Percentiles rank a stretch among this genome's conserved stretches.
phyloP scores from a whole-genome alignment of 2,797 vertebrate genomes.

The Antennarius maculatus region DNA sequence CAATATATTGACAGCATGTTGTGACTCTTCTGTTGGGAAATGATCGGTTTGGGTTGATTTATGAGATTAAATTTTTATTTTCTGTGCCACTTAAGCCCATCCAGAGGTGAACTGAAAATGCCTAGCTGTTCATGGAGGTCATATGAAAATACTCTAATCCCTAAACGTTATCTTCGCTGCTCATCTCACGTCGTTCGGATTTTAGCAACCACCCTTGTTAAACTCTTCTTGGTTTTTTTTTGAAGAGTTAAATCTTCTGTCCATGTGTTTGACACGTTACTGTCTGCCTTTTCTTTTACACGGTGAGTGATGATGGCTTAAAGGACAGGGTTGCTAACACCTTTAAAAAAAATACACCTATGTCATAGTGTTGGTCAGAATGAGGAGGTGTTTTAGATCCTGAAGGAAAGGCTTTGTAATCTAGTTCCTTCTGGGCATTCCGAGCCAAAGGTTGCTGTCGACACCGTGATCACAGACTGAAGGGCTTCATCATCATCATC shows the following conservation, averaged over 20 bases:
- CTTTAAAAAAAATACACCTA: slow-evolving; percentile 3
- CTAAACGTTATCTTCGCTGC: slow-evolving; percentile 25
- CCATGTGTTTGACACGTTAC: slow-evolving; percentile 10
- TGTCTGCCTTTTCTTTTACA: slow-evolving; percentile 3
- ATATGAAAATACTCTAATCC: slow-evolving; percentile 20
- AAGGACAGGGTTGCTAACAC: slow-evolving; percentile 13
- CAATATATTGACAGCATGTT: slow-evolving; percentile 60
- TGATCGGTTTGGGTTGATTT: slow-evolving; percentile 50
- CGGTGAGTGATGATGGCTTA: slow-evolving; percentile 19
- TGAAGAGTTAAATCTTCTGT: slow-evolving; percentile 22
- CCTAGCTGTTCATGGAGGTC: slow-evolving; percentile 12
- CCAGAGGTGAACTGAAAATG: slow-evolving; percentile 22
- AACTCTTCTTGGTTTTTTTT: slow-evolving; percentile 18
- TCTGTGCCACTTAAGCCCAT: slow-evolving; percentile 63
- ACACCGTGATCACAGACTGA: slow-evolving; percentile 52
- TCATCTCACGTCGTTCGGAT: slow-evolving; percentile 28
- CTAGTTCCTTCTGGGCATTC: slow-evolving; percentile 63
- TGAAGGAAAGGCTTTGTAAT: slow-evolving; percentile 18
- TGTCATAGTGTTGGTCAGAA: not conserved
- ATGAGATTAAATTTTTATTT: slow-evolving; percentile 50
- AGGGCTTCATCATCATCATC: slow-evolving; percentile 67
- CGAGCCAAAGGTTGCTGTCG: slow-evolving; percentile 44
- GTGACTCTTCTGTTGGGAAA: slow-evolving; percentile 53
- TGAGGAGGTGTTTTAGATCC: slow-evolving; percentile 27
- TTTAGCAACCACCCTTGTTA: slow-evolving; percentile 7